Conservation (phyloP, 1,140 invertebrate species). For the Drosophila prosaltans region DNA sequence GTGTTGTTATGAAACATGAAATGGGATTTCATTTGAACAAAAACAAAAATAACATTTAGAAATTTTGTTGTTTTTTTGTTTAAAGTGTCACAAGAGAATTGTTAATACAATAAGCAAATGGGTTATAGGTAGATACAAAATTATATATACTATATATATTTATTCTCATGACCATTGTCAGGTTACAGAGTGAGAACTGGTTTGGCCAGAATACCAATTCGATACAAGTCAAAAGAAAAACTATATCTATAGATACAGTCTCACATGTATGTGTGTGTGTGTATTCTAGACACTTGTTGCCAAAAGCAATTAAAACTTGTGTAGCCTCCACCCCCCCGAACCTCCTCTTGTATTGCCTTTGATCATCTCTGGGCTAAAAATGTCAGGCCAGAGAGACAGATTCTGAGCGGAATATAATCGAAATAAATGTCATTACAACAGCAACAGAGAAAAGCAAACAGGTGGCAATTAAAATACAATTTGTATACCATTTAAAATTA, state of each 20-base stretch:
- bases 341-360: constrained; percentile 26
- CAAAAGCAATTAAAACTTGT: constrained; percentile 69
- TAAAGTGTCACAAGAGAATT: constrained; percentile 1
- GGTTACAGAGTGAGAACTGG: constrained; percentile 39
- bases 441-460: constrained; percentile 40
- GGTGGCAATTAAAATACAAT: constrained; percentile 77
- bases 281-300: constrained; percentile 18
- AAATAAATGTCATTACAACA: constrained; percentile 70
- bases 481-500: constrained; percentile 74
- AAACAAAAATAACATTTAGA: background rate
- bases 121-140: background rate
- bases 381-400: constrained; percentile 32
- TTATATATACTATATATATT: background rate
- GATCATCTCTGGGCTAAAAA: constrained; percentile 47
- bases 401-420: constrained; percentile 56
- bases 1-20: constrained; percentile 44
- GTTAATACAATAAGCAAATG: background rate
- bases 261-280: background rate
- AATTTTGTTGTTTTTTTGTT: too few species aligned
- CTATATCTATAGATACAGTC: background rate
- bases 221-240: constrained; percentile 18
- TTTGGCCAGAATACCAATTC: constrained; percentile 47
- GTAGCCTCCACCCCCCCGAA: background rate
- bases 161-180: constrained; percentile 2
- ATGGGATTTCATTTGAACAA: constrained; percentile 50